Evolutionary conservation across 2,888 invertebrate genomes (phyloP), one percentile per base, ranked within the genome.

Genomic region (Eubasilissa splendida): DNA sequence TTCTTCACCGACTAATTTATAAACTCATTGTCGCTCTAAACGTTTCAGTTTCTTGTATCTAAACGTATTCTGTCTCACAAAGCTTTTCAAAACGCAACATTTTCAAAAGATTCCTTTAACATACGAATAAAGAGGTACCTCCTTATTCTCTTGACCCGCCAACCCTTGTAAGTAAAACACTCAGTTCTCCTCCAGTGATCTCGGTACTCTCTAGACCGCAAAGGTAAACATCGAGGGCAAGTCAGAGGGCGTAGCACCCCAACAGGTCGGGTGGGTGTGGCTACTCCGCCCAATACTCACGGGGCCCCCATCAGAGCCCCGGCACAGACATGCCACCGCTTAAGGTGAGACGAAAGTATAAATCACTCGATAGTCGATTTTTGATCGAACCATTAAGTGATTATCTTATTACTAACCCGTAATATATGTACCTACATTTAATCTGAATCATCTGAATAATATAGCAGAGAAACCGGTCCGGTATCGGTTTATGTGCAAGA

Each of bases 161-260:
- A 59, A 59, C n/a, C 59, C 5, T 59, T 4, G 12, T 59, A 9
- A 14, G 14, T 59, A 59, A 59, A 59, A 14, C 59, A 14, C 59
- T 59, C 12, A 59, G 59, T 11, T 12, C 10, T 59, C 14, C 12
- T 59, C 14, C 42, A 50, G 22, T 7, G 59, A 59, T 58, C 59
- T 59, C 53, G 10, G 22, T 50, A 14, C 33, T 71, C 71, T 54
- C 22, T 9, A 22, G 22, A 22, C 60, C 42, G 60, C 52, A 60
- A 71, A 74, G 60, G 74, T 74, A 74, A 74, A 74, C 76, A 76
- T 10, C 53, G 22, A 65, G 76, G 59, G 76, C 76, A 65, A 76
- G 53, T 65, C 76, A 65, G 53, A 65, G 74, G 76, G 76, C 63
- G 76, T 76, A 63, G 53, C 65, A 7, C 76, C 76, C 65, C 63